A percentile compares a stretch with the other conserved stretches of the same genome.
These are phyloP conservation scores for Micropterix aruncella DNA, from an alignment of 2,888 invertebrate genomes.

Conservation along the genomic window DNA sequence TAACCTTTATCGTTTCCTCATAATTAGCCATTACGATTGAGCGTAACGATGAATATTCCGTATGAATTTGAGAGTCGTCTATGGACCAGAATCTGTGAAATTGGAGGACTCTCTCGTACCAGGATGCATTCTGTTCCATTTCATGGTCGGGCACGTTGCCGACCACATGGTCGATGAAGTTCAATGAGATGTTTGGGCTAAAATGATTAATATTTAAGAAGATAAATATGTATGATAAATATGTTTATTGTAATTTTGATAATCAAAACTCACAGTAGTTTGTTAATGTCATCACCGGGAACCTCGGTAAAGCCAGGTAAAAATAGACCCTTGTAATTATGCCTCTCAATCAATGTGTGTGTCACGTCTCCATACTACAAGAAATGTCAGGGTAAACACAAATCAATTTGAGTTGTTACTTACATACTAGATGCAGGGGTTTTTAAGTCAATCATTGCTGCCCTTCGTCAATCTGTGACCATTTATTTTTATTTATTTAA, in stretches of 20 bases:
- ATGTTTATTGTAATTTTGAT: not conserved
- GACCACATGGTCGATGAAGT: slow-evolving; percentile 93
- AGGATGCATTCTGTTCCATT: slow-evolving; percentile 83
- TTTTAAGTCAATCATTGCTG: no score
- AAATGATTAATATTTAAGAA: no score
- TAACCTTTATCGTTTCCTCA: slow-evolving; percentile 84
- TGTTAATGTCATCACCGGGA: slow-evolving; percentile 43
- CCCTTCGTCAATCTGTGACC: no score
- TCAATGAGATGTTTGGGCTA: slow-evolving; percentile 58
- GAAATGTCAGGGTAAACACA: no score
- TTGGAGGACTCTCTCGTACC: slow-evolving; percentile 54
- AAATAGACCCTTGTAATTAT: slow-evolving; percentile 70
- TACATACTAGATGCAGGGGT: no score
- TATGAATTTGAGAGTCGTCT: slow-evolving; percentile 90
- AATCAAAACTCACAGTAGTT: slow-evolving; percentile 39
- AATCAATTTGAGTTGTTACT: no score
- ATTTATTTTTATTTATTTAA: no score
- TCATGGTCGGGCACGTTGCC: slow-evolving; percentile 90
- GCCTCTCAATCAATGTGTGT: slow-evolving; percentile 87
- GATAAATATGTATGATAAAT: slow-evolving; percentile 1
- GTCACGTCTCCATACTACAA: slow-evolving; percentile 90
- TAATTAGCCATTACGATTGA: slow-evolving; percentile 96
- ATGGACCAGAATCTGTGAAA: slow-evolving; percentile 93
- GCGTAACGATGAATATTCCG: slow-evolving; percentile 91
- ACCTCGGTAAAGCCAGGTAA: slow-evolving; percentile 73